A percentile compares a stretch with the other conserved stretches of the same genome.
Conservation (phyloP, 2,797 vertebrate genomes). For the Paratrypauchen microcephalus region DNA sequence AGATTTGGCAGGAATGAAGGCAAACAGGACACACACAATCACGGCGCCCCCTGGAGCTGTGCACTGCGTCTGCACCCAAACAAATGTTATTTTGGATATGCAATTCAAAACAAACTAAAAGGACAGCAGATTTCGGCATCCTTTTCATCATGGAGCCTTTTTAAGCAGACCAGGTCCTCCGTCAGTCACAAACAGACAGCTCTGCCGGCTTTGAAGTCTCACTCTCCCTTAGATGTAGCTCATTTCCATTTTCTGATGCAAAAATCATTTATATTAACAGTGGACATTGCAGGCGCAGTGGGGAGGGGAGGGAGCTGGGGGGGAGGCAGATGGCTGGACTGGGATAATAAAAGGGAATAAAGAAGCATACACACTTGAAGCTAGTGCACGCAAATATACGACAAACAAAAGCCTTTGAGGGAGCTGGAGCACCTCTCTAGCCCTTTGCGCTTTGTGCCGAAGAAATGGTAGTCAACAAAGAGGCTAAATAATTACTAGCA, state of each 20-base stretch:
- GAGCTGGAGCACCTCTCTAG: slow-evolving; percentile 55
- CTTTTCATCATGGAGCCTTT: slow-evolving; percentile 71
- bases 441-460: slow-evolving; percentile 27
- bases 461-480: slow-evolving; percentile 23
- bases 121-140: slow-evolving; percentile 67
- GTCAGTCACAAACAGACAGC: slow-evolving; percentile 61
- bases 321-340: slow-evolving; percentile 53
- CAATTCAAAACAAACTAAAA: slow-evolving; percentile 69
- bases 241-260: slow-evolving; percentile 75
- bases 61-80: slow-evolving; percentile 50
- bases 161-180: slow-evolving; percentile 62
- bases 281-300: slow-evolving; percentile 65
- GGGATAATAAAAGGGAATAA: slow-evolving; percentile 53
- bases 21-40: slow-evolving; percentile 37
- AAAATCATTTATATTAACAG: slow-evolving; percentile 73
- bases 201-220: slow-evolving; percentile 72
- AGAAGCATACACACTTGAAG: slow-evolving; percentile 31
- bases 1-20: slow-evolving; percentile 59
- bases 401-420: slow-evolving; percentile 60
- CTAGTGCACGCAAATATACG: neutral
- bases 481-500: slow-evolving; percentile 7
- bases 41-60: slow-evolving; percentile 48
- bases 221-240: slow-evolving; percentile 68
- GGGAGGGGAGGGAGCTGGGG: slow-evolving; percentile 32
- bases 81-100: slow-evolving; percentile 63